Base-by-base conservation (phyloP, 2,888 invertebrate species). In the Odiellus spinosus region DNA sequence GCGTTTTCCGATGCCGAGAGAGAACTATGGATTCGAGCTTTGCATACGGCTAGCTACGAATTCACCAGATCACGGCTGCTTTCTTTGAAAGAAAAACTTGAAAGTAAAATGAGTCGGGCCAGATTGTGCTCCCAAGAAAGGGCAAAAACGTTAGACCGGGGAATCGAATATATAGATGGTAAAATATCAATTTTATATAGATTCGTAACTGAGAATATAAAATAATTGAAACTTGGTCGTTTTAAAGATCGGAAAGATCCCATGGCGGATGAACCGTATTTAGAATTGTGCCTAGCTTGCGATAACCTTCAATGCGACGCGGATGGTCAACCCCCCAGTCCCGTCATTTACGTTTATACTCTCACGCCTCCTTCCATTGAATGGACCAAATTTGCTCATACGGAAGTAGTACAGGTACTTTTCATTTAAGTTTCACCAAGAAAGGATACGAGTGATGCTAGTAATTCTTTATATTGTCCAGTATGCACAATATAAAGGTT, bases 261-360 rank as follows among this genome's bases (percentile, higher is more conserved):
- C 10, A 15, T 38, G 38, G 17, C 15, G 32, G 14, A 45, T 33
- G 44, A 45, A 20, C 26, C 18, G n/a, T 20, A 15, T 45, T 46
- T 39, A 14, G 26, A 8, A n/a, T 11, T 36, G n/a, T 14, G 33
- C 40, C 14, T 32, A 12, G 38, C 84, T 26, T 91, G 91, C 71
- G 87, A 88, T 71, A 88, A 86, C 66, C 71, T 93, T 48, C 72
- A 86, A 19, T 82, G 84, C 67, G 87, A 88, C 67, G 78, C 79
- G 4, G 78, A 83, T 62, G 90, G 88, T 1, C 73, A 79, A 44
- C 76, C 84, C 1, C 91, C 91, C 1, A 87, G 84, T 63, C 80
- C 90, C 0, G 74, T 80, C 44, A 71, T 84, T 46, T 76, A 82
- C n/a, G 71, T 87, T 3, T 60, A 60, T 49, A 63, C 64, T 20